Base-by-base conservation (phyloP, 1,140 invertebrate species). In the Calosoma granatense region DNA sequence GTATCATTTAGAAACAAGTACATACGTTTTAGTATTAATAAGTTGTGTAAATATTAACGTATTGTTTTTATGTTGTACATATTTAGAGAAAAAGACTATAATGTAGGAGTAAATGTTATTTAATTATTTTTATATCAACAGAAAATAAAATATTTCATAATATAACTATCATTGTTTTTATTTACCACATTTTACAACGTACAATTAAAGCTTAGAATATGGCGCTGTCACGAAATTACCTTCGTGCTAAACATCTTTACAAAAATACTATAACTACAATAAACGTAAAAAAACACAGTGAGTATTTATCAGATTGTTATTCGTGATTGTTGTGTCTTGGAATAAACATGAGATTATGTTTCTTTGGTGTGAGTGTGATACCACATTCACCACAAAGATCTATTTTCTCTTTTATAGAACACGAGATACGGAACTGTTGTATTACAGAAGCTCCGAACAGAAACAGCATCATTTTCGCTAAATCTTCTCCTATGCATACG, bases 401-500 rank as follows among this genome's bases (percentile, higher is more conserved):
- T 1, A 78, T 63, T 0, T 61, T 63, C 0, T 74, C 60, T 1
- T 68, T 70, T 4, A 56, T 17, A 1, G 72, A 62, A 21, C 77
- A 20, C 1, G 70, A 66, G 26, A 86, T 23, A 14, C 70, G 67
- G 64, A 85, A 89, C 9, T 74, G 73, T 3, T 83, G 77, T 0
- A 94, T 59, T 12, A 92, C 75, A 17, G 78, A 74, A 0, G 80
- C 73, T 51, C 78, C 70, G 70, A 83, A 83, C 2, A 91, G 66
- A 59, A 85, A 81, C 52, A 89, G 61, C 53, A 90, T 71, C 81
- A 90, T 89, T 58, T 77, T 78, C 1, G 88, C 89, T 30, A 94
- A 68, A 64, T 91, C 87, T 60, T 94, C 90, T 2, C 92, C 92
- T 0, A 90, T 78, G 70, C 92, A 95, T 74, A 88, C 83, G 23